Evolutionary conservation across 2,888 invertebrate species (phyloP), one percentile per base, ranked within the genome.

Genomic region (Caenorhabditis imperialis): DNA sequence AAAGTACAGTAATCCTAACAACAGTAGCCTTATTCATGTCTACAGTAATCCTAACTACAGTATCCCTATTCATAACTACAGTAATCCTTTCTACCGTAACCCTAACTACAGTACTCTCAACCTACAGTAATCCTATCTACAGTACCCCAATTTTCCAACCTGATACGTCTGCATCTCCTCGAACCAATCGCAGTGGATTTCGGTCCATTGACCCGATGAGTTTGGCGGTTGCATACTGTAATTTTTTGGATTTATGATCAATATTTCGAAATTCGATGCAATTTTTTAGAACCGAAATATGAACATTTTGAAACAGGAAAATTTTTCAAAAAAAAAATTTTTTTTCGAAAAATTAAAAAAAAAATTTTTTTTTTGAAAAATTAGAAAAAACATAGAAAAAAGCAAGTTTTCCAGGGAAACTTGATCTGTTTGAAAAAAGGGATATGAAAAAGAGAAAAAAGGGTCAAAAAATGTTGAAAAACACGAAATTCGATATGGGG

Each of bases 131-230:
- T 42, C 3, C 22, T 18, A 18, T 3, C 2, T 27, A 12, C 7
- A 7, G 7, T 33, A 10, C 4, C 8, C 33, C 30, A 18, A n/a
- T 7, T 23, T 25, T 38, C 20, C n/a, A n/a, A 79, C 79, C 73
- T 79, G 79, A 70, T 73, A 72, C 30, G 38, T 51, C 18, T 73
- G 58, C 42, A 79, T 60, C 12, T 65, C 57, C 10, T 69, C 75
- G 47, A 79, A 77, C 75, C 75, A 75, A 12, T 73, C 77, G 47
- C 79, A 79, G 7, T 77, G 53, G 7, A 79, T 70, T 55, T 79
- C 77, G 22, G 75, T 75, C 79, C 76, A 79, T 67, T 76, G 70
- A 40, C 78, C 78, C 22, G 74, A 58, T 20, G 72, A 54, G 55
- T 79, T 79, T 50, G 76, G 75, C 27, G 75, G 70, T 51, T 73